Evolutionary conservation across 2,888 invertebrate species (phyloP), one percentile per base, ranked within the genome.

Genomic region (Tetropium fuscum): DNA sequence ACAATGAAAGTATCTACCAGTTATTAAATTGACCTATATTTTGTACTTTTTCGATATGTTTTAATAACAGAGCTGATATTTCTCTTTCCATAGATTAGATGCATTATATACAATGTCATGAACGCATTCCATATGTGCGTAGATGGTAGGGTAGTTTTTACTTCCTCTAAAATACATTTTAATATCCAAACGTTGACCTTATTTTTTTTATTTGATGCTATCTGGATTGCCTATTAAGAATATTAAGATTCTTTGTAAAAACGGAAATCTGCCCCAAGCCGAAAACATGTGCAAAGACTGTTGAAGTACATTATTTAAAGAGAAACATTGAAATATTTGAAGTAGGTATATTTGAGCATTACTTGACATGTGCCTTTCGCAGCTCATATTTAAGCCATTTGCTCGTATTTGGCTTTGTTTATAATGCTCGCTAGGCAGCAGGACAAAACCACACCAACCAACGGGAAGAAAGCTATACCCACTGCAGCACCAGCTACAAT

Each of bases 341-440:
- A 30, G 44, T 20, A 43, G 2, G 19, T 43, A 25, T 18, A n/a
- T 40, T 51, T 51, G 51, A 51, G 38, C 38, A 27, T 51, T 51
- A 40, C 36, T n/a, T 15, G 15, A 22, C 11, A n/a, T n/a, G n/a
- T 7, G 10, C 7, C 6, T 13, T 34, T n/a, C 5, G 36, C 13
- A 22, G 5, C 11, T 18, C 16, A 68, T n/a, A n/a, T n/a, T 85
- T 85, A 90, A 76, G 87, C 86, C 82, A 94, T 90, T 76, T 88
- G 90, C 78, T 94, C 92, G 77, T 94, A 94, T 82, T 92, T 92
- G 3, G 90, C 87, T 81, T 90, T 92, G 79, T 90, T 91, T 73
- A 92, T 88, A 77, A 89, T 87, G 73, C 86, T 88, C 16, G 92
- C 94, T 47, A 94, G 84, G 70, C 89, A 89, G 77, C 92, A 93